phyloP scores from a whole-genome alignment of 1,140 invertebrate genomes.

The Zaprionus nigranus region DNA sequence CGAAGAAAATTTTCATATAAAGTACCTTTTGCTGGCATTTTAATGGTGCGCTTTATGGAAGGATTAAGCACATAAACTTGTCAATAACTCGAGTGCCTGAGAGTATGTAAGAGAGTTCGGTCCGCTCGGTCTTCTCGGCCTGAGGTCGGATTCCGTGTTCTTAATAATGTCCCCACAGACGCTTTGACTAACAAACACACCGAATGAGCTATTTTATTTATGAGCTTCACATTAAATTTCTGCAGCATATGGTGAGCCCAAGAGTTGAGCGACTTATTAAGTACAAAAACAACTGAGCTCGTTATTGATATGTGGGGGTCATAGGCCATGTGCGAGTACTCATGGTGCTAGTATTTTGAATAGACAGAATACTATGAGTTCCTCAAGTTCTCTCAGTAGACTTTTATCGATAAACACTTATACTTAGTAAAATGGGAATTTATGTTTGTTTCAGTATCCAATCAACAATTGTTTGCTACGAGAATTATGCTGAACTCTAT shows the following conservation, averaged over 20 bases:
- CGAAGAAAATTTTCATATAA: constrained; percentile 79
- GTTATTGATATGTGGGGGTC: constrained; percentile 65
- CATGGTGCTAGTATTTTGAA: constrained; percentile 37
- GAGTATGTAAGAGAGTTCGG: constrained; percentile 31
- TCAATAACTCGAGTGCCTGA: constrained; percentile 78
- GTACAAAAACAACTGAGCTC: constrained; percentile 62
- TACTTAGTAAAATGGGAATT: constrained; percentile 23
- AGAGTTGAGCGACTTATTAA: constrained; percentile 66
- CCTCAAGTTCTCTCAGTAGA: constrained; percentile 32
- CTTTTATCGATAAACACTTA: constrained; percentile 22
- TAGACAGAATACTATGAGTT: constrained; percentile 29
- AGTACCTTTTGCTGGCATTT: constrained; percentile 84
- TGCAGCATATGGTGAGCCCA: constrained; percentile 66
- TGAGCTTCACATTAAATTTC: constrained; percentile 76
- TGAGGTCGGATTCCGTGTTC: constrained; percentile 32
- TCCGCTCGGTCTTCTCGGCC: background rate
- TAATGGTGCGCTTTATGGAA: constrained; percentile 81
- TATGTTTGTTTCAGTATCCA: background rate
- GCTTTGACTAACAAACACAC: constrained; percentile 66
- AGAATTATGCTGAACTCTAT: background rate
- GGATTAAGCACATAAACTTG: constrained; percentile 83
- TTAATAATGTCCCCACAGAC: constrained; percentile 77
- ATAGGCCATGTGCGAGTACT: constrained; percentile 26
- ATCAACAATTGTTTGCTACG: constrained; percentile 2
- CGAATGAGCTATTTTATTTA: constrained; percentile 74